Base-by-base conservation (phyloP, 2,888 invertebrate species). In the Platycnemis pennipes region DNA sequence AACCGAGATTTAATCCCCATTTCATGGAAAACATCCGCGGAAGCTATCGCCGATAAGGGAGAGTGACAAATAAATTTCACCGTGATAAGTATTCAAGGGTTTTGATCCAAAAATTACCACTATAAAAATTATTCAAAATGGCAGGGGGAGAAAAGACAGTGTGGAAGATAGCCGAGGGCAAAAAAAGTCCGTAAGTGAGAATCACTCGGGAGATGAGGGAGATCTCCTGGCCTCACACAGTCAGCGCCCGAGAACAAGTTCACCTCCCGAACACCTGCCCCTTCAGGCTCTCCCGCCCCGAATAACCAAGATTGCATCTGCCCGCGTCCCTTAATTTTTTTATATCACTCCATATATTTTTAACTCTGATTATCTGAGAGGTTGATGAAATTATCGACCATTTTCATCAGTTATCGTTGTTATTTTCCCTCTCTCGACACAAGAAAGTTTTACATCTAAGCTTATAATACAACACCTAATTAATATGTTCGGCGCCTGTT, bases 251-350 rank as follows among this genome's bases (percentile, higher is more conserved):
- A 26, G 89, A 89, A 49, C 56, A 22, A 53, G 31, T 53, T 56
- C 46, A 37, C 42, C 19, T 89, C 56, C 42, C 89, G 56, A 53
- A 42, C 89, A 89, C 89, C 89, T 89, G 89, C 42, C 26, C 89
- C 37, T 89, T 37, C 42, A 31, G 22, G 49, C 49, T 31, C 31
- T 46, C 31, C 22, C 42, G 85, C 31, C 49, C 49, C n/a, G 42
- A 56, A 89, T 53, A 56, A 53, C 26, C 22, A 53, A 19, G 56
- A 16, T 49, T 56, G 89, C 89, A 89, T 89, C 89, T 89, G 89
- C 56, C 42, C n/a, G 63, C 26, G 5, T 63, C 3, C n/a, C 63
- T 63, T n/a, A 26, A 4, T 26, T 63, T 63, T 63, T 26, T 26
- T 63, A n/a, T n/a, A 22, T n/a, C 63, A 3, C 63, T 63, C 63